Base-by-base conservation (phyloP, 1,140 invertebrate species). In the Manduca sexta region DNA sequence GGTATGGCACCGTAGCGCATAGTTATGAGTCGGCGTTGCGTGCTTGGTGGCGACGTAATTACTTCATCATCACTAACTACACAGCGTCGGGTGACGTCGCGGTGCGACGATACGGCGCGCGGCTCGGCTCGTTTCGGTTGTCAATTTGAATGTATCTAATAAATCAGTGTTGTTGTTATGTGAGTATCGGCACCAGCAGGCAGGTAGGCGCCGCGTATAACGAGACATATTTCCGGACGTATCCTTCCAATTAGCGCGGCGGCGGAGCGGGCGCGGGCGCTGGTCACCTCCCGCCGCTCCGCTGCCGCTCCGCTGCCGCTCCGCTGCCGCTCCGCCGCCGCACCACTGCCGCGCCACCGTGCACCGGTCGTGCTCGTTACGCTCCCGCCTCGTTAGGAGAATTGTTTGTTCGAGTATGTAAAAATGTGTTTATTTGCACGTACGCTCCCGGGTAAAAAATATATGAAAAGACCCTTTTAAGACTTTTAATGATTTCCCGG, bases 401-500 rank as follows among this genome's bases (percentile, higher is more conserved):
- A 84, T 83, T 84, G 81, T 84, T 84, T 84, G 81, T 84, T 84
- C 76, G 78, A 79, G 79, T 84, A 84, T 84, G 81, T 84, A 83
- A 84, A 84, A 84, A 84, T 84, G 79, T 84, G 81, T 84, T 84
- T 84, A 84, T 83, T 84, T 84, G 77, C 79, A 84, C 81, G 77
- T 83, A 83, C 77, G 79, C 81, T 74, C 63, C 74, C 44, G 75
- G 81, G 70, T 80, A 77, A 84, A 64, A 83, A 81, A 81, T 82
- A 78, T 84, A 77, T 84, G 81, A 82, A 84, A 84, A 81, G 81
- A 84, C 81, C 81, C 81, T 84, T 84, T 84, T 83, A 84, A 85
- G 82, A 85, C 79, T 85, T 84, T 84, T 85, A 85, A 85, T 85
- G 82, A 85, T 85, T 84, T 85, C 79, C 79, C 79, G 81, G 77